Evolutionary conservation across 2,797 vertebrate genomes (phyloP), one percentile per base, ranked within the genome.

Genomic region (Chelon auratus): DNA sequence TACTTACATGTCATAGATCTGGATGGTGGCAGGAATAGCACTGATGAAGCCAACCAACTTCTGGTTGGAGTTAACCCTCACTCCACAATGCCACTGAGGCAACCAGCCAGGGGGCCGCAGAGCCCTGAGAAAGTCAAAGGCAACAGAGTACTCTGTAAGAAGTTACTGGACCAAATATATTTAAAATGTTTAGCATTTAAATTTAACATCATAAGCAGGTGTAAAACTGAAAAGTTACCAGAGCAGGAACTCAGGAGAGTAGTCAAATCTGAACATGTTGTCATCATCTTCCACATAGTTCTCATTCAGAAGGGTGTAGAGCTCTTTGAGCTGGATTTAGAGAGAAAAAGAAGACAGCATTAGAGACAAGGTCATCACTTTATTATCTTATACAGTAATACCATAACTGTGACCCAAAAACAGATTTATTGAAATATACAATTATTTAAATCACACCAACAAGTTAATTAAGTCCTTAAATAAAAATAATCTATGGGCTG

Each of bases 201-300:
- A 48, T 12, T 1, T 1, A 40, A 43, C 42, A 66, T 60, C 8
- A 0, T 26, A 39, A 13, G 17, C 5, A 43, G 7, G 12, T 39
- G 33, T 58, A 14, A 61, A 56, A 71, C 10, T 11, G 7, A 17
- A 75, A 42, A 89, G 92, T 95, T 93, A 99, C 98, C 98, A 99
- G 68, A 99, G 94, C 75, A 99, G 95, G 87, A 99, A 99, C 83
- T 99, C 98, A 0, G 98, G 97, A 0, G 98, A 99, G 89, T 99
- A 99, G 92, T 99, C 98, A 78, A 99, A 99, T 5, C 97, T 96
- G 92, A 99, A 99, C 98, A 99, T 99, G 93, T 99, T 99, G 94
- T 99, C 98, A 0, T 99, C 98, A 6, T 99, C 98, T 87, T 99
- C 98, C 85, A 99, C 98, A 0, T 99, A 99, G 88, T 99, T 99